Percentiles rank a stretch among this genome's conserved stretches.
Evolutionary conservation across 1,140 invertebrate genomes (phyloP).

Genomic region (Drosophila teissieri): DNA sequence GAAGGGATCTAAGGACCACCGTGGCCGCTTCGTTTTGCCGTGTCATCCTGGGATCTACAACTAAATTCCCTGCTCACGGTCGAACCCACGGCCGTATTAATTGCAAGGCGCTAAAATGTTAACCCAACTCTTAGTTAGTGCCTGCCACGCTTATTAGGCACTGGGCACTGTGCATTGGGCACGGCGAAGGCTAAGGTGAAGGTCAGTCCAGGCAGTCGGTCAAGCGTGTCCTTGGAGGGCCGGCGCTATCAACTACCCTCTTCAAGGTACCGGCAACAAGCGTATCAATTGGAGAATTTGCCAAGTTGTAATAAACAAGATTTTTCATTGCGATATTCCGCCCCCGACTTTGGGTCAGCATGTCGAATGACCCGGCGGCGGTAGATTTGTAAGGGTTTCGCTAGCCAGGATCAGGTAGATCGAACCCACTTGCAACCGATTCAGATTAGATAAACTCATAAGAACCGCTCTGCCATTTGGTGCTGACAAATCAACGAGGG

Average conservation of each 20-base stretch:
- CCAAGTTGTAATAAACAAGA: conserved; percentile 83
- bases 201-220: not conserved
- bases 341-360: conserved; percentile 36
- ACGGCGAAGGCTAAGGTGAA: conserved; percentile 17
- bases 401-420: conserved; percentile 26
- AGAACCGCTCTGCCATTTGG: conserved; percentile 31
- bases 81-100: conserved; percentile 36
- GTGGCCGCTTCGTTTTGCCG: conserved; percentile 35
- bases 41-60: conserved; percentile 62
- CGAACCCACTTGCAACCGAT: conserved; percentile 31
- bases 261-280: conserved; percentile 18
- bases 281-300: conserved; percentile 79
- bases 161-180: not conserved
- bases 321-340: conserved; percentile 71
- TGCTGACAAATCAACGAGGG: conserved; percentile 70
- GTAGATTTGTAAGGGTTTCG: conserved; percentile 50
- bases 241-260: conserved; percentile 49
- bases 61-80: conserved; percentile 54
- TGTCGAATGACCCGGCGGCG: conserved; percentile 63
- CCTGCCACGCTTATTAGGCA: conserved; percentile 75
- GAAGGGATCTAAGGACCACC: conserved; percentile 51
- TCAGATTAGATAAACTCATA: conserved; percentile 64
- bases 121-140: conserved; percentile 60
- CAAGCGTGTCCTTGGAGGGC: conserved; percentile 63
- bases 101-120: conserved; percentile 68